Evolutionary conservation across 2,888 invertebrate species (phyloP), one percentile per base, ranked within the genome.

Genomic region (Zaprionus obscuricornis): DNA sequence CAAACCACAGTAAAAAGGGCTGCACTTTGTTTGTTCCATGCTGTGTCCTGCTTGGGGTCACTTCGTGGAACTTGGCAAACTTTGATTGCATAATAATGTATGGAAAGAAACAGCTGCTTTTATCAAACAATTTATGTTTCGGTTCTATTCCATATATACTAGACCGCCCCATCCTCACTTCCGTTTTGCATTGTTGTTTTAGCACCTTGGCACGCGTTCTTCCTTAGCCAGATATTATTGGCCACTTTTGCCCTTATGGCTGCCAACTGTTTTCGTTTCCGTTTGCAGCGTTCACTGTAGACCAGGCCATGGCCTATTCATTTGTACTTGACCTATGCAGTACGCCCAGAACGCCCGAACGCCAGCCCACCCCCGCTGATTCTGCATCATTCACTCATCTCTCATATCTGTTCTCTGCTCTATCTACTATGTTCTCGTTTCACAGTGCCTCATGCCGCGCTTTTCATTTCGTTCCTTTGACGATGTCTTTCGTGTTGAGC

Each of bases 251-350:
- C 60, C 63, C 57, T n/a, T n/a, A n/a, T n/a, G n/a, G n/a, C n/a
- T 69, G 51, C 74, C 83, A 73, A 84, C 78, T 78, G 86, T 81
- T 55, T 79, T 34, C 69, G 75, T 75, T 83, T 87, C 85, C 83
- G 82, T 66, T 77, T 26, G 10, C 40, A 39, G 34, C 18, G 46
- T 51, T 59, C 45, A 54, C 40, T 14, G 29, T 20, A 46, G 7
- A 10, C 24, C 17, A 29, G 26, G 13, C 13, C 54, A 47, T 8
- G 7, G 45, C 18, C 10, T 52, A 46, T 46, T 42, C 68, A 66
- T 50, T 84, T 51, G 54, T 82, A 75, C 82, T 71, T 83, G 83
- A 77, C 81, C 74, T 62, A 60, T 58, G 45, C 22, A 50, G 54
- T n/a, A n/a, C n/a, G n/a, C n/a, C n/a, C n/a, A n/a, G n/a, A n/a